Evolutionary conservation across 2,797 vertebrate genomes (phyloP).

Genomic region (Rhabdomys pumilio): DNA sequence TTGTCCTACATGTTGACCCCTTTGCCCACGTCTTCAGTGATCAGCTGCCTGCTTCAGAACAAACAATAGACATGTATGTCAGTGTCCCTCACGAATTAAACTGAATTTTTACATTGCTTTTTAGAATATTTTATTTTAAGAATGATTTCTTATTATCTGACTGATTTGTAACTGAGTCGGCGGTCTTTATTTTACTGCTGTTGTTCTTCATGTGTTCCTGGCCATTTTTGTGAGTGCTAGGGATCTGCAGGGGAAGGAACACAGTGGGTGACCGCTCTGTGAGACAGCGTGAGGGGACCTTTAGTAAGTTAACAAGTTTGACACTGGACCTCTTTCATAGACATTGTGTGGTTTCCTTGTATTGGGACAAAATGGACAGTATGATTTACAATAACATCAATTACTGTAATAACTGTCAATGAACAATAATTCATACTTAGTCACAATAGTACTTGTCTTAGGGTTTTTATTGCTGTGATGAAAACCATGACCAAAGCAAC

Average conservation of each 20-base stretch:
- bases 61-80: neutral
- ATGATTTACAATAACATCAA: neutral
- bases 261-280: neutral
- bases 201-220: neutral
- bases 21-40: accelerated
- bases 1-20: neutral
- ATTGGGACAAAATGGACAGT: neutral
- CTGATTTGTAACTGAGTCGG: accelerated
- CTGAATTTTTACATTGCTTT: neutral
- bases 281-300: accelerated
- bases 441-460: neutral
- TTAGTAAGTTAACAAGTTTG: neutral
- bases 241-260: too few relatives aligned
- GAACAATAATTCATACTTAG: neutral
- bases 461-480: neutral
- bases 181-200: neutral
- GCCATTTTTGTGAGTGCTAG: accelerated
- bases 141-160: accelerated
- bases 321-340: neutral
- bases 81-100: neutral
- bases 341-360: neutral
- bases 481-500: neutral
- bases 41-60: neutral
- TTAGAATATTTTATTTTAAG: neutral
- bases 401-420: neutral